Base-by-base conservation (phyloP, 2,888 invertebrate species). In the Poecilus cupreus region DNA sequence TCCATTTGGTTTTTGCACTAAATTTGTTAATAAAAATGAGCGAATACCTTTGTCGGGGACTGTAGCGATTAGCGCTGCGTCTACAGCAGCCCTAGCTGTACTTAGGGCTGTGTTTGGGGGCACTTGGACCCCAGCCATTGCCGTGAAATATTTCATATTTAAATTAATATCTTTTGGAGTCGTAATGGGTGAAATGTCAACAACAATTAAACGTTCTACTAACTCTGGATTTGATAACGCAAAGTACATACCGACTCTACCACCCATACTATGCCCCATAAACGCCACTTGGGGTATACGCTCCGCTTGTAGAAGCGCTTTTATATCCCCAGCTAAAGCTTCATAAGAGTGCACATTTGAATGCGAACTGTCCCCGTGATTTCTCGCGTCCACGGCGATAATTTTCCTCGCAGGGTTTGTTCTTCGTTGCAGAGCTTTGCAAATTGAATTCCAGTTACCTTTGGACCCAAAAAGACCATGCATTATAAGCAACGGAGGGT, bases 181-280 rank as follows among this genome's bases (percentile, higher is more conserved):
- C 92, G 89, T 88, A 1, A 92, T 85, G 0, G 96, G 96, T 0
- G 94, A 93, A 83, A 96, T 93, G 87, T 96, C 96, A 16, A 93
- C 93, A 20, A 96, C 91, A 74, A 95, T 89, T 64, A 95, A 89
- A 83, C 93, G 93, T 49, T 94, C 92, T 0, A 95, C 91, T 39
- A 93, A 83, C 70, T 92, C 87, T 11, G 94, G 93, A 91, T 93
- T 91, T 87, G 92, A 91, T 72, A 98, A 90, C 49, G 97, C 95
- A 78, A 96, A 90, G 78, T 93, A 92, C 97, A 98, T 98, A 85
- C 95, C 94, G 5, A 96, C 92, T 83, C 97, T 93, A n/a, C 98
- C 98, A 18, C 98, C 98, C 97, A 98, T 97, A 84, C 97, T 97
- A 88, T 98, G 98, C 0, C 98, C 98, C 85, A 98, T 88, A 16